These are phyloP conservation scores for Ommatoiulus sabulosus DNA, from an alignment of 2,888 invertebrate genomes.

Conservation along the genomic window DNA sequence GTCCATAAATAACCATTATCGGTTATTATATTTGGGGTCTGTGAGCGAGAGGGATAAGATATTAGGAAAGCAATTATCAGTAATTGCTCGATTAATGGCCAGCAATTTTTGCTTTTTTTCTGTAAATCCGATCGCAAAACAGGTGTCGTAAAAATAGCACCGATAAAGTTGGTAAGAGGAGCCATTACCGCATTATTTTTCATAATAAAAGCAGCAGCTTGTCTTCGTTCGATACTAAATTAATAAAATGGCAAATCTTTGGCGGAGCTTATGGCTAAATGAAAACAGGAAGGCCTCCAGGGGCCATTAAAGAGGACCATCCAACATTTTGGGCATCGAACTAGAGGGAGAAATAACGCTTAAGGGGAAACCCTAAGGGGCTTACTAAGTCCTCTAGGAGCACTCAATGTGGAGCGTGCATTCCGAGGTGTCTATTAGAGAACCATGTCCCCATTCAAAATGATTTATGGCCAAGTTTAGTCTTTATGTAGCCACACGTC, in stretches of 20 bases:
- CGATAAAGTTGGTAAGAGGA: neutral
- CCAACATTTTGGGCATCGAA: neutral
- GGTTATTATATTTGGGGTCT: neutral
- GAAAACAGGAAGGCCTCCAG: neutral
- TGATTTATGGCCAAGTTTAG: too few species aligned
- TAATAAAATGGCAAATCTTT: neutral
- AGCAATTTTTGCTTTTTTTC: neutral
- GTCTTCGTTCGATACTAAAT: slow-evolving; percentile 11
- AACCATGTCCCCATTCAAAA: too few species aligned
- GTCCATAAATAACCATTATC: neutral
- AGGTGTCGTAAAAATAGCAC: slow-evolving; percentile 24
- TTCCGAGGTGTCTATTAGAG: neutral
- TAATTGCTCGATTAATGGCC: neutral
- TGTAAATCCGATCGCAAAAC: slow-evolving; percentile 21
- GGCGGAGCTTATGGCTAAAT: neutral
- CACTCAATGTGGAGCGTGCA: neutral
- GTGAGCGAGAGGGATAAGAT: neutral
- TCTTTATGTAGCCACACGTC: neutral
- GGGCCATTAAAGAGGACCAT: neutral
- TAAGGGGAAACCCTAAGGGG: neutral
- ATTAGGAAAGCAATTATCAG: neutral
- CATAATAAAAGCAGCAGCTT: neutral
- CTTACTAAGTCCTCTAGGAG: neutral
- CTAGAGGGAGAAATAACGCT: neutral
- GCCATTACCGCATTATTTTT: slow-evolving; percentile 10